Evolutionary conservation across 2,797 vertebrate species (phyloP).

Genomic region (Hybognathus amarus): DNA sequence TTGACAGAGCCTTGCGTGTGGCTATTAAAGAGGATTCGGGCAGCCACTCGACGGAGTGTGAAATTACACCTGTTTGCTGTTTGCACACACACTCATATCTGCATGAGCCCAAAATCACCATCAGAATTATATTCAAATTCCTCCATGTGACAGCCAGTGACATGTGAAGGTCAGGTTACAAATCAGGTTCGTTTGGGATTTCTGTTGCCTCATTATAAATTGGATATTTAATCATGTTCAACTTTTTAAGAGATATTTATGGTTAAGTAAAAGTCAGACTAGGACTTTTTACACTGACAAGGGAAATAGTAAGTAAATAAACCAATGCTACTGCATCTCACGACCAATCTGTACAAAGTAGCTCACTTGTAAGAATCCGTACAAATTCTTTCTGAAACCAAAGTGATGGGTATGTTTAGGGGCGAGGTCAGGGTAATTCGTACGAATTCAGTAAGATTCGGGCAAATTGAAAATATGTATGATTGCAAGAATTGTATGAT

Average conservation of each 20-base stretch:
- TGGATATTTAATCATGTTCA: not conserved
- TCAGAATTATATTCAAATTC: slow-evolving; percentile 64
- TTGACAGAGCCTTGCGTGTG: slow-evolving; percentile 54
- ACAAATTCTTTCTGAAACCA: too few species aligned
- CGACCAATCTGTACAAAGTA: too few species aligned
- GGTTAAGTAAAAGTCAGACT: not conserved
- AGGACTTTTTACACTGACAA: not conserved
- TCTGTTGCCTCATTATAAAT: slow-evolving; percentile 16
- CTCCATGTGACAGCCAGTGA: slow-evolving; percentile 50
- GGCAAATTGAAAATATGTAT: too few species aligned
- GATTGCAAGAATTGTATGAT: too few species aligned
- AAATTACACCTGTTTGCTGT: slow-evolving; percentile 74
- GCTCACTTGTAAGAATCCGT: too few species aligned
- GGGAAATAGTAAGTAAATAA: not conserved
- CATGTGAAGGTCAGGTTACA: slow-evolving; percentile 40
- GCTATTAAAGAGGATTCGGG: slow-evolving; percentile 56
- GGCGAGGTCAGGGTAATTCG: too few species aligned
- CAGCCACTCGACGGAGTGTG: slow-evolving; percentile 72
- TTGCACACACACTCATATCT: slow-evolving; percentile 58
- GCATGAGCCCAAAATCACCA: slow-evolving; percentile 50
- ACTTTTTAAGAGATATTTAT: not conserved
- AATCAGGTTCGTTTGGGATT: slow-evolving; percentile 2
- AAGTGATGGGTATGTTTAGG: too few species aligned
- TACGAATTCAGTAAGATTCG: too few species aligned
- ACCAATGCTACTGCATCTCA: too few species aligned